phyloP scores from a whole-genome alignment of 2,888 invertebrate species.

The Xanthia togata region DNA sequence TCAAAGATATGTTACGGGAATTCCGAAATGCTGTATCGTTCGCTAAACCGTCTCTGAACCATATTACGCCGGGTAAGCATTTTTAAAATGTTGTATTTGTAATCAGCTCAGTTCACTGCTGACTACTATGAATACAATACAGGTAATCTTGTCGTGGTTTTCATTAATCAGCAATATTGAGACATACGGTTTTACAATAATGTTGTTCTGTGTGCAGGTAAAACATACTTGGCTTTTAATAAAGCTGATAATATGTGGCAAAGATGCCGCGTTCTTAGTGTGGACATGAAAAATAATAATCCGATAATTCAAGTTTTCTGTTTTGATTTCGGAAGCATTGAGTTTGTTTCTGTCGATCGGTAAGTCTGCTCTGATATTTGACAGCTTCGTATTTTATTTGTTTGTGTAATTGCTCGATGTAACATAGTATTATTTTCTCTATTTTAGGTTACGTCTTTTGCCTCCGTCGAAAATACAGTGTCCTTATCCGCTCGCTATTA shows the following conservation, averaged over 20 bases:
- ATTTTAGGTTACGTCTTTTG: conserved; percentile 87
- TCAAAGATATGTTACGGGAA: conserved; percentile 82
- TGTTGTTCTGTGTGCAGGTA: conserved; percentile 81
- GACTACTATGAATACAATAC: background rate
- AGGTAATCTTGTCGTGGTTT: background rate
- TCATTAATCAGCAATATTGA: background rate
- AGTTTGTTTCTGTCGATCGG: conserved; percentile 86
- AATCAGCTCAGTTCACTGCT: conserved; percentile 11
- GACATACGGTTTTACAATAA: conserved; percentile 1
- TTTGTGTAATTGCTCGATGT: background rate
- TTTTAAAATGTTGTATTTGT: background rate
- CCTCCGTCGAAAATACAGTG: conserved; percentile 81
- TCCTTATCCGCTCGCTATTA: conserved; percentile 89
- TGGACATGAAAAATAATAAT: conserved; percentile 74
- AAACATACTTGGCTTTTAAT: conserved; percentile 91
- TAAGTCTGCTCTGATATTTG: conserved; percentile 71
- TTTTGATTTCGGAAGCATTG: conserved; percentile 92
- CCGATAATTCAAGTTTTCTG: conserved; percentile 89
- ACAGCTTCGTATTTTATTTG: background rate
- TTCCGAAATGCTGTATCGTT: conserved; percentile 79
- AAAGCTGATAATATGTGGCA: conserved; percentile 91
- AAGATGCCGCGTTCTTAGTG: conserved; percentile 89
- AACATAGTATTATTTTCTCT: conserved; percentile 20
- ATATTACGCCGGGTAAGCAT: conserved; percentile 79
- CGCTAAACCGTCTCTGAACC: conserved; percentile 77